phyloP scores from a whole-genome alignment of 2,888 invertebrate genomes.

The Cheilosia urbana region DNA sequence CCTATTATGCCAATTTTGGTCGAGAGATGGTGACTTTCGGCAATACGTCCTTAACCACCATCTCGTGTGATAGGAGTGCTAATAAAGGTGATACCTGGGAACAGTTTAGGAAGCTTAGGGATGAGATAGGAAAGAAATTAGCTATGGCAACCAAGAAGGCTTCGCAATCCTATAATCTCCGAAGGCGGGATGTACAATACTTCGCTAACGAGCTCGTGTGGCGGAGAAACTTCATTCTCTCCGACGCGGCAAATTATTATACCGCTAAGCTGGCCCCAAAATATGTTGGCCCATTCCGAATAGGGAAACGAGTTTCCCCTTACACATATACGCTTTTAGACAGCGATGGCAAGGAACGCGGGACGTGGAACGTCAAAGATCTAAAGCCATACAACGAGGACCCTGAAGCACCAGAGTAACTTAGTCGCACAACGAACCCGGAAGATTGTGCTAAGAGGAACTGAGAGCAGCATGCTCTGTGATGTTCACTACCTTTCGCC shows the following conservation, averaged over 20 bases:
- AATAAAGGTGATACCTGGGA: not conserved
- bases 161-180: conserved; percentile 4
- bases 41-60: not conserved
- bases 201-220: conserved; percentile 1
- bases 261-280: conserved; percentile 25
- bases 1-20: conserved; percentile 21
- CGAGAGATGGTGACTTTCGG: conserved; percentile 12
- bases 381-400: not conserved
- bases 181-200: conserved; percentile 1
- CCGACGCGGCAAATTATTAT: conserved; percentile 14
- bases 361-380: conserved; percentile 21
- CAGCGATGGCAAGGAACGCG: not conserved
- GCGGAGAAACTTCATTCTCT: conserved; percentile 14
- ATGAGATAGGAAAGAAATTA: not conserved
- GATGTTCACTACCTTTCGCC: not conserved
- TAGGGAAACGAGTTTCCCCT: conserved; percentile 5
- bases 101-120: conserved; percentile 1
- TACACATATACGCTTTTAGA: conserved; percentile 5
- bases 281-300: conserved; percentile 14
- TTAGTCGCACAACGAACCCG: not conserved
- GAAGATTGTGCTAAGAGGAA: not conserved
- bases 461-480: not conserved
- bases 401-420: not conserved
- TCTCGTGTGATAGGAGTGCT: not conserved
- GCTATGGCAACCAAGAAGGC: not conserved